A percentile compares a stretch with the other conserved stretches of the same genome.
These are phyloP conservation scores for Wiebesia pumilae DNA, from an alignment of 1,140 invertebrate genomes.

Conservation along the genomic window DNA sequence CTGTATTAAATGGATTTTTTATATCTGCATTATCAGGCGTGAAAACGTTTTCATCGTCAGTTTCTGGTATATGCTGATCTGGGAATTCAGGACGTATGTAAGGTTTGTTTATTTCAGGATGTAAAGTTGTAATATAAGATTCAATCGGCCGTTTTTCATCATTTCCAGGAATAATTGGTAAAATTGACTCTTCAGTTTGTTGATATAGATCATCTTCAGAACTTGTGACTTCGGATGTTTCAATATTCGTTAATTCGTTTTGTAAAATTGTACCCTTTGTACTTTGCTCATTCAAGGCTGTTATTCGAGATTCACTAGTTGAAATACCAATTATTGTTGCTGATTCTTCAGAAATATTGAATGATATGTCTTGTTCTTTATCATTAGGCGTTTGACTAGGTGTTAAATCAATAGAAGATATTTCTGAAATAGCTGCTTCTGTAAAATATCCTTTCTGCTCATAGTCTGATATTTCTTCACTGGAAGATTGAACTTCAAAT, in stretches of 20 bases:
- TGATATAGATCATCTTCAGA: conserved; percentile 58
- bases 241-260: conserved; percentile 40
- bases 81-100: conserved; percentile 61
- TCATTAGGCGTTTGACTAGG: conserved; percentile 13
- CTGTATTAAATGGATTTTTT: conserved; percentile 76
- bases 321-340: background rate
- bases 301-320: background rate
- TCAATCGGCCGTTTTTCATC: conserved; percentile 37
- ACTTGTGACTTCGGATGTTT: conserved; percentile 50
- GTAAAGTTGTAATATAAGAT: background rate
- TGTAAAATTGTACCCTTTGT: background rate
- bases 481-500: background rate
- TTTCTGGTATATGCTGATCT: conserved; percentile 58
- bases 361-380: background rate
- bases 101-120: conserved; percentile 38
- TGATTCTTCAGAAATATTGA: background rate
- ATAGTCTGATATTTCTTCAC: background rate
- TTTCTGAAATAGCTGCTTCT: background rate
- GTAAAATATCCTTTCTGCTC: background rate
- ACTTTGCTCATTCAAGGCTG: conserved; percentile 11
- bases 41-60: conserved; percentile 66
- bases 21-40: conserved; percentile 64
- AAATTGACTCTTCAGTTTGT: conserved; percentile 54
- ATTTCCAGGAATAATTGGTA: conserved; percentile 55
- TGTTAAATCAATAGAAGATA: conserved; percentile 22